A percentile compares a stretch with the other conserved stretches of the same genome.
Conservation (phyloP, 2,113 vertebrate genomes). For the Syngnathus floridae region DNA sequence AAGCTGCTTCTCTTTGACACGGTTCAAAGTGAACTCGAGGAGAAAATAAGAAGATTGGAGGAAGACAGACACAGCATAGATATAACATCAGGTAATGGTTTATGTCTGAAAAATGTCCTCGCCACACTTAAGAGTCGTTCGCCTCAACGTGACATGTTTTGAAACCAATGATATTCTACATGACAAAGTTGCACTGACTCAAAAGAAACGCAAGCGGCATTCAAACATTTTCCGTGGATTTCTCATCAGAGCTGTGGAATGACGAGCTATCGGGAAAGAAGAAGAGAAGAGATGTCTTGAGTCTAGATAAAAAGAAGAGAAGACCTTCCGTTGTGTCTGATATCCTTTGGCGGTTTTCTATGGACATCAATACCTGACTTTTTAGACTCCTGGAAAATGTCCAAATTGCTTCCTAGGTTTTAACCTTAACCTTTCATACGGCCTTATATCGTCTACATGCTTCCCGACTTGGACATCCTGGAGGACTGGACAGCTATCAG, state of each 20-base stretch:
- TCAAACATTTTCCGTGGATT: background rate
- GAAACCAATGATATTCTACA: background rate
- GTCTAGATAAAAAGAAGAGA: slow-evolving; percentile 92
- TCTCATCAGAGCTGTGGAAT: slow-evolving; percentile 84
- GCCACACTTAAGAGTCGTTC: too few species aligned
- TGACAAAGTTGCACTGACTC: background rate
- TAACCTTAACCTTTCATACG: slow-evolving; percentile 76
- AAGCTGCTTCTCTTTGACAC: slow-evolving; percentile 92
- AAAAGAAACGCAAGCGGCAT: background rate
- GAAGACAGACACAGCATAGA: slow-evolving; percentile 94
- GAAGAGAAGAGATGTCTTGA: slow-evolving; percentile 86
- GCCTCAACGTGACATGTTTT: too few species aligned
- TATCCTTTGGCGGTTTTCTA: slow-evolving; percentile 75
- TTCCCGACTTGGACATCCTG: slow-evolving; percentile 92
- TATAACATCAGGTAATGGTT: slow-evolving; percentile 81
- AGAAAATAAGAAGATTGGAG: slow-evolving; percentile 92
- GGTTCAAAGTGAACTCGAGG: slow-evolving; percentile 91
- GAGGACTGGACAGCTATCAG: slow-evolving; percentile 98
- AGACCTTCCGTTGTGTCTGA: slow-evolving; percentile 87
- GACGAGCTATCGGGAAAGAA: slow-evolving; percentile 88
- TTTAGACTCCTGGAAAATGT: background rate
- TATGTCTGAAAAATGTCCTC: too few species aligned
- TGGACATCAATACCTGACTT: background rate
- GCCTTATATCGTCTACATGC: slow-evolving; percentile 96
- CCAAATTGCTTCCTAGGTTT: background rate